phyloP scores from a whole-genome alignment of 2,888 invertebrate genomes.

The Philaethria dido region DNA sequence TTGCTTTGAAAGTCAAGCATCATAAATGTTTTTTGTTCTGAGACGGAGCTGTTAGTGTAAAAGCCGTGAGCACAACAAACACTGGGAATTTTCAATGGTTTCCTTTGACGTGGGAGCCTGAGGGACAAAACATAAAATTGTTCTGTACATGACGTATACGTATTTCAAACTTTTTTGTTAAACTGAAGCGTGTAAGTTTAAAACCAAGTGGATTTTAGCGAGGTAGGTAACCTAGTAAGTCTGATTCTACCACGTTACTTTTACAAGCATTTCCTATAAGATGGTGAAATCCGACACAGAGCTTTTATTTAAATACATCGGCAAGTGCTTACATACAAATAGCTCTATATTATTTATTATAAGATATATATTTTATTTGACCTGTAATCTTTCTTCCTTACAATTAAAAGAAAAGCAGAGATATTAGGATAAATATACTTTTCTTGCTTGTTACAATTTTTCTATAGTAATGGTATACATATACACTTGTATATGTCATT shows the following conservation, averaged over 20 bases:
- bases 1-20: constrained; percentile 2
- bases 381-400: too few relatives aligned
- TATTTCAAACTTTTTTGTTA: too few relatives aligned
- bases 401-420: background rate
- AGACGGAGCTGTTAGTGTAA: constrained; percentile 10
- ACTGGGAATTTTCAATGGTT: constrained; percentile 18
- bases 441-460: background rate
- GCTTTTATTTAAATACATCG: too few relatives aligned
- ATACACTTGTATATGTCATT: background rate
- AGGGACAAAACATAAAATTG: constrained; percentile 6
- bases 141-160: constrained; percentile 9
- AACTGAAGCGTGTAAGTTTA: background rate
- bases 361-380: too few relatives aligned
- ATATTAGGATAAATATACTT: background rate
- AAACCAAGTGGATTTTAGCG: background rate
- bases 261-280: too few relatives aligned
- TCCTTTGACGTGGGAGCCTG: constrained; percentile 13
- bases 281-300: too few relatives aligned
- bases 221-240: too few relatives aligned
- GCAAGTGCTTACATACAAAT: too few relatives aligned
- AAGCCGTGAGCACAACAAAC: constrained; percentile 9
- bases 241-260: too few relatives aligned
- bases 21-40: constrained; percentile 7
- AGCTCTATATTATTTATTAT: too few relatives aligned
- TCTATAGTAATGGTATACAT: background rate